Evolutionary conservation across 2,113 vertebrate genomes (phyloP).

Genomic region (Melanerpes aurifrons): DNA sequence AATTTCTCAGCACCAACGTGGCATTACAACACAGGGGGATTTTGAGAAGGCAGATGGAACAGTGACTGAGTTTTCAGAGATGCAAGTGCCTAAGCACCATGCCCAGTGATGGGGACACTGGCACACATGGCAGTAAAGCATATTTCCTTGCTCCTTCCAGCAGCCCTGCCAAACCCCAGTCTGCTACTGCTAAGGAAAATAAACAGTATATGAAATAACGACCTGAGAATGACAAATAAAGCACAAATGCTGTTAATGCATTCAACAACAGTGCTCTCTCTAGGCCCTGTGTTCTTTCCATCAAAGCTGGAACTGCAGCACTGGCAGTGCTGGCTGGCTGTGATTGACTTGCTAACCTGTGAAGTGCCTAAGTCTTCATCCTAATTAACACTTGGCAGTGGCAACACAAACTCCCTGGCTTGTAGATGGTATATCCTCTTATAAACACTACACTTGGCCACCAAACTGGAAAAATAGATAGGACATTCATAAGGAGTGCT

Average conservation of each 20-base stretch:
- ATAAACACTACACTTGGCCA: constrained; percentile 55
- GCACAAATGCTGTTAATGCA: not conserved
- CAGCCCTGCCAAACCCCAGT: not conserved
- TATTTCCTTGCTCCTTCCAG: not conserved
- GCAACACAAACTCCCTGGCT: constrained; percentile 48
- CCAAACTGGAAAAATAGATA: constrained; percentile 60
- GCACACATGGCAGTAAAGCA: not conserved
- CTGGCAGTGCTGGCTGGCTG: not conserved
- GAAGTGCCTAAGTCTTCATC: not conserved
- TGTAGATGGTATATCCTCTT: constrained; percentile 40
- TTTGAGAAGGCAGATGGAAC: not conserved
- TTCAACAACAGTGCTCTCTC: not conserved
- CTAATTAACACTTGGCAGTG: constrained; percentile 49
- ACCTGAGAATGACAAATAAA: not conserved
- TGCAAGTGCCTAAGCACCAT: not conserved
- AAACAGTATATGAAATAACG: not conserved
- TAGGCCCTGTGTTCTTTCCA: not conserved
- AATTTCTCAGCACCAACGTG: not conserved
- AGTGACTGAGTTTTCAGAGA: not conserved
- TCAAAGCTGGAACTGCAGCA: not conserved
- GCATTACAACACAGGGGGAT: accelerated
- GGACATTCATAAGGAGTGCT: constrained; percentile 34
- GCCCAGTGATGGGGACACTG: not conserved
- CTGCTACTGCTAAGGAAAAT: not conserved
- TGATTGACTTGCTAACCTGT: constrained; percentile 34